These are phyloP conservation scores for Rissa tridactyla DNA, from an alignment of 2,113 vertebrate species.

Conservation along the genomic window DNA sequence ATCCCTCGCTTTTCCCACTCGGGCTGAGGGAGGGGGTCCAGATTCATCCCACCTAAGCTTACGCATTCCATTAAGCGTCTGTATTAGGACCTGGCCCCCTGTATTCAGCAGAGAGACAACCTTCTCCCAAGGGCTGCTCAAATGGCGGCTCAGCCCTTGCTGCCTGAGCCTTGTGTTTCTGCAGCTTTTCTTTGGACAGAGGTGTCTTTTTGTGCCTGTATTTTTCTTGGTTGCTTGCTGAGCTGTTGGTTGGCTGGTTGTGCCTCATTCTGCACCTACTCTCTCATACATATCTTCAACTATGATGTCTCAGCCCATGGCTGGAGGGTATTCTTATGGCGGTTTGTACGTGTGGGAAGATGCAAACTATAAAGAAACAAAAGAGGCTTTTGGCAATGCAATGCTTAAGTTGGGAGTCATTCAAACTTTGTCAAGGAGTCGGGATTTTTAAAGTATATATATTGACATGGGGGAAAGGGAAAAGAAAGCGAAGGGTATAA, in stretches of 20 bases:
- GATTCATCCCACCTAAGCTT: neutral
- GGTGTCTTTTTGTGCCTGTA: neutral
- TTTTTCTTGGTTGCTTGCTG: neutral
- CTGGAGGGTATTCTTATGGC: neutral
- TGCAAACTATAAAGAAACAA: conserved; percentile 3
- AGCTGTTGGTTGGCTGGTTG: neutral
- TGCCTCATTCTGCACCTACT: neutral
- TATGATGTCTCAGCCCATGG: neutral
- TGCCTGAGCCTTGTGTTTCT: neutral
- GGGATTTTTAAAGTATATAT: neutral
- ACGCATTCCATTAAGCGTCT: neutral
- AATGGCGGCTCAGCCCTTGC: neutral
- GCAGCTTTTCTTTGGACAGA: neutral
- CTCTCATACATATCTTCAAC: neutral
- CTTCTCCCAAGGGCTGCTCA: neutral
- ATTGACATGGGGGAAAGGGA: neutral
- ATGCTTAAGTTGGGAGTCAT: neutral
- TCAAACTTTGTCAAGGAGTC: neutral
- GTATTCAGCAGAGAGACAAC: neutral
- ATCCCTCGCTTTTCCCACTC: neutral
- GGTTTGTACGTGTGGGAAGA: neutral
- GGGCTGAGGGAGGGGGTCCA: neutral
- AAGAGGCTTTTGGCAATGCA: neutral
- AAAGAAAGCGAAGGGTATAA: neutral
- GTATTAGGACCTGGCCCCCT: neutral